Conservation (phyloP, 2,888 invertebrate genomes). For the Euzophera pinguis region DNA sequence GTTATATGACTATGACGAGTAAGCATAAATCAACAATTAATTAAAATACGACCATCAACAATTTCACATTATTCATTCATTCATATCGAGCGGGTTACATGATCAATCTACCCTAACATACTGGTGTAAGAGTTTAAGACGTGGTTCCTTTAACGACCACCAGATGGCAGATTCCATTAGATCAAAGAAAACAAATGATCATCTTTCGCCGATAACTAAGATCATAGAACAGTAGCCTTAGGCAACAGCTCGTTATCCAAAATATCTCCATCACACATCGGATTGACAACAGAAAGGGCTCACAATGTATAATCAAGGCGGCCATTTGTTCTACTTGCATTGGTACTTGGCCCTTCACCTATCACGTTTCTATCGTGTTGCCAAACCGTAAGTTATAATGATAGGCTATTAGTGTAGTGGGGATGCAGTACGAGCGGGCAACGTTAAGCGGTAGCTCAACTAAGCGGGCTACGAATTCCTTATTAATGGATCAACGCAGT, state of each 20-base stretch:
- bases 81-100: too few relatives aligned
- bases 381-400: conserved; percentile 67
- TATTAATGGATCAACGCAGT: too few relatives aligned
- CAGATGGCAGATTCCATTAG: neutral
- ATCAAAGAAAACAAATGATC: neutral
- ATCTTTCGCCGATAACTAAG: neutral
- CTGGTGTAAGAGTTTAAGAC: too few relatives aligned
- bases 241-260: neutral
- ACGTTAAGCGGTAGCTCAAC: conserved; percentile 12
- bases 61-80: too few relatives aligned
- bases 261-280: conserved; percentile 8
- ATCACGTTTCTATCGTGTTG: conserved; percentile 70
- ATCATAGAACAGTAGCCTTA: neutral
- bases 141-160: neutral
- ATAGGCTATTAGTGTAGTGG: conserved; percentile 40
- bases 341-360: conserved; percentile 71
- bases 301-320: conserved; percentile 66
- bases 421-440: conserved; percentile 30
- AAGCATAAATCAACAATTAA: too few relatives aligned
- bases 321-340: conserved; percentile 68
- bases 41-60: too few relatives aligned
- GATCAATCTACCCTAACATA: too few relatives aligned
- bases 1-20: too few relatives aligned
- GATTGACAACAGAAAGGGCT: conserved; percentile 23
- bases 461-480: too few relatives aligned